These are phyloP conservation scores for Erpobdella octoculata DNA, from an alignment of 2,888 invertebrate genomes.

Conservation along the genomic window DNA sequence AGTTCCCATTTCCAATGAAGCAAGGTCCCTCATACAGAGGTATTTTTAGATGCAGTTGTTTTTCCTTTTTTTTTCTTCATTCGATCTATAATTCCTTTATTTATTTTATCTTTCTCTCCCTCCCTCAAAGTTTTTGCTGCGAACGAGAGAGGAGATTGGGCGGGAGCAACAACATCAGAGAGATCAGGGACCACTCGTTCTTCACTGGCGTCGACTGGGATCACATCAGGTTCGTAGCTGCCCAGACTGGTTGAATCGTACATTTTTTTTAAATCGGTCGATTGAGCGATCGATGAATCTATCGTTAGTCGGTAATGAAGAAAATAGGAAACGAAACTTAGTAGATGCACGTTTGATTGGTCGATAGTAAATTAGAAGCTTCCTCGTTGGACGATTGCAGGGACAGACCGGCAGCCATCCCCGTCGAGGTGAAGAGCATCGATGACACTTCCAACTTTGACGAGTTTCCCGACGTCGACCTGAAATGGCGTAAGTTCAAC, in stretches of 20 bases:
- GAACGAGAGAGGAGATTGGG: slow-evolving; percentile 88
- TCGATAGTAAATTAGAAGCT: no score
- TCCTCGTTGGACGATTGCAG: no score
- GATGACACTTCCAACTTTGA: slow-evolving; percentile 99
- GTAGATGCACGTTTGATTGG: no score
- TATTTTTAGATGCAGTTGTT: slow-evolving; percentile 30
- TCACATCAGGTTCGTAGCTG: slow-evolving; percentile 68
- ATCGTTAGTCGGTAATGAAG: no score
- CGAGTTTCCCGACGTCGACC: slow-evolving; percentile 97
- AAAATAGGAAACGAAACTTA: no score
- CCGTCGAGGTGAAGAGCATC: slow-evolving; percentile 93
- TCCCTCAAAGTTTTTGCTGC: slow-evolving; percentile 73
- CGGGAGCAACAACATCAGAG: slow-evolving; percentile 49
- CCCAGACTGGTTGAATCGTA: neutral
- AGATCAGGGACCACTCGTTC: slow-evolving; percentile 81
- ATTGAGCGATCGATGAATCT: neutral
- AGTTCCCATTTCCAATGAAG: slow-evolving; percentile 96
- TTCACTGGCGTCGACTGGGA: slow-evolving; percentile 94
- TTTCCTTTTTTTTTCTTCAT: neutral
- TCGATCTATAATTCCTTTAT: neutral
- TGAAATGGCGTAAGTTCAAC: slow-evolving; percentile 59
- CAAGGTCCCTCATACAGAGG: slow-evolving; percentile 78
- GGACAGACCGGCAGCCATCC: slow-evolving; percentile 93
- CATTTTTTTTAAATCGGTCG: neutral
- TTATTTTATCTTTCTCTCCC: neutral